phyloP scores from a whole-genome alignment of 2,113 vertebrate species.

The Limnothrissa miodon region DNA sequence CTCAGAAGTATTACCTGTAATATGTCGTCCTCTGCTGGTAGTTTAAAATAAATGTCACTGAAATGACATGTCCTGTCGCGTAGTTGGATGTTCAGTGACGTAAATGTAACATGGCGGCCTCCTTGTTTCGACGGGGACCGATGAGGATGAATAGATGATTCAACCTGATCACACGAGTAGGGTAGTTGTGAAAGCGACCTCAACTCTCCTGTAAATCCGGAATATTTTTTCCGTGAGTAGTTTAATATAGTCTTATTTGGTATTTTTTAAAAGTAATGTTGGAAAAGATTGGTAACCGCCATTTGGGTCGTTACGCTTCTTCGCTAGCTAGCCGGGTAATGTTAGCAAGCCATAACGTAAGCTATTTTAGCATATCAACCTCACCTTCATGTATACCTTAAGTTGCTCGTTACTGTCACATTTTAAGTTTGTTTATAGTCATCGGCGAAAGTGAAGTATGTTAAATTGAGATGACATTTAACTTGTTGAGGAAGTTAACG shows the following conservation, averaged over 20 bases:
- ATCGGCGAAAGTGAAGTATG: background rate
- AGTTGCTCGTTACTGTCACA: background rate
- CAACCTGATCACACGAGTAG: conserved; percentile 30
- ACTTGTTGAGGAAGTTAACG: background rate
- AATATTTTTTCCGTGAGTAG: background rate
- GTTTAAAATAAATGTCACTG: background rate
- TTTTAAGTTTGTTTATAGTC: background rate
- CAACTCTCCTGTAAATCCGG: background rate
- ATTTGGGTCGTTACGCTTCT: background rate
- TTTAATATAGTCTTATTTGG: background rate
- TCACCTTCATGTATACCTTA: background rate
- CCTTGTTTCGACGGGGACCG: conserved; percentile 55
- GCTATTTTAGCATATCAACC: background rate
- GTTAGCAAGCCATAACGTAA: background rate
- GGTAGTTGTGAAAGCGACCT: conserved; percentile 32
- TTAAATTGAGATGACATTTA: background rate
- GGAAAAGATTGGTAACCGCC: background rate
- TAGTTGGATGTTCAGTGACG: background rate
- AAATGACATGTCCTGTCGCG: background rate
- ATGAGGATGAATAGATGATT: conserved; percentile 46
- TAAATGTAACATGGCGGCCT: conserved; percentile 56
- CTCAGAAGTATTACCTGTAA: background rate
- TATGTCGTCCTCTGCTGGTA: conserved; percentile 62
- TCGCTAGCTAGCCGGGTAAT: background rate
- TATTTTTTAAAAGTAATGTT: background rate